phyloP scores from a whole-genome alignment of 2,888 invertebrate genomes.

The Acleris laterana region DNA sequence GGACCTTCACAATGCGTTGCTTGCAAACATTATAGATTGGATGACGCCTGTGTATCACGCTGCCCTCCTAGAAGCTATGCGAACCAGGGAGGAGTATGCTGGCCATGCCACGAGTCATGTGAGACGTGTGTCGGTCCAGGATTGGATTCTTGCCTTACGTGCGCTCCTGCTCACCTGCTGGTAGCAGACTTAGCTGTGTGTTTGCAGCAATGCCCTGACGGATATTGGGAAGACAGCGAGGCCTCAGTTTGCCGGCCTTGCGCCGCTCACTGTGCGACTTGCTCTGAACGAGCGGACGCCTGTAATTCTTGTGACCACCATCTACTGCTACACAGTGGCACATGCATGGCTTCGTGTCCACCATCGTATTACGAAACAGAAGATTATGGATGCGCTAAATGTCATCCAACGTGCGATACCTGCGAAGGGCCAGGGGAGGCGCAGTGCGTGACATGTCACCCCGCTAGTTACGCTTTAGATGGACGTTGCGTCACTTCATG shows the following conservation, averaged over 20 bases:
- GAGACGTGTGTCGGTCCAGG: constrained; percentile 95
- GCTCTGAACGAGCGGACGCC: constrained; percentile 91
- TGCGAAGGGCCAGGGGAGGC: constrained; percentile 91
- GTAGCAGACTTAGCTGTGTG: constrained; percentile 94
- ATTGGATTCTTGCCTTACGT: constrained; percentile 93
- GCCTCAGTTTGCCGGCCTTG: constrained; percentile 93
- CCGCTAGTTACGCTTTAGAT: constrained; percentile 88
- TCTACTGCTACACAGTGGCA: constrained; percentile 91
- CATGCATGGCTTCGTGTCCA: constrained; percentile 93
- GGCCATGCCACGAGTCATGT: constrained; percentile 95
- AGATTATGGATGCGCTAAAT: constrained; percentile 92
- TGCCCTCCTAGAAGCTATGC: constrained; percentile 94
- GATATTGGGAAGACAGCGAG: constrained; percentile 92
- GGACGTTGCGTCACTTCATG: constrained; percentile 90
- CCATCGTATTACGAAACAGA: constrained; percentile 92
- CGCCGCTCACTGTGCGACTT: constrained; percentile 93
- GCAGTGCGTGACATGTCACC: constrained; percentile 92
- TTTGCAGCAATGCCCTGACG: constrained; percentile 94
- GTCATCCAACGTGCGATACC: constrained; percentile 91
- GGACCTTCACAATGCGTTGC: constrained; percentile 93
- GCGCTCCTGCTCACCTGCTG: constrained; percentile 92
- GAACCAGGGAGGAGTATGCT: constrained; percentile 91
- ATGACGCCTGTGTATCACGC: constrained; percentile 92
- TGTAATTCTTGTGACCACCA: constrained; percentile 96
- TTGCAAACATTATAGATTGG: constrained; percentile 91